Evolutionary conservation across 2,797 vertebrate genomes (phyloP), one percentile per base, ranked within the genome.

Genomic region (Phylloscopus collybita): DNA sequence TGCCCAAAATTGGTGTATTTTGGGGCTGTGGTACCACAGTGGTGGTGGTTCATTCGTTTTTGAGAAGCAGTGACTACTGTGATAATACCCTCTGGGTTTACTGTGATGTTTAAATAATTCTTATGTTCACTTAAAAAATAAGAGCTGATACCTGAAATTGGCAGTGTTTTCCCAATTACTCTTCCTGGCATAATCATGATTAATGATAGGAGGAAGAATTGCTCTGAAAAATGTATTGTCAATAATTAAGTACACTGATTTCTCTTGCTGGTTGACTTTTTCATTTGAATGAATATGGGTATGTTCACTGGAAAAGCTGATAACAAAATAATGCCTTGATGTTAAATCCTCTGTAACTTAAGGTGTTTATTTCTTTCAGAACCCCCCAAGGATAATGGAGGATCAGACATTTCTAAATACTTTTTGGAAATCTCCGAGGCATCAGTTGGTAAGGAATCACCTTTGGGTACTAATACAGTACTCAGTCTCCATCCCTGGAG

Each of bases 301-400:
- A 0, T 22, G 6, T 51, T 66, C 14, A 53, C 38, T 88, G 61
- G 9, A 78, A 65, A 50, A 76, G 40, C 30, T 71, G 57, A 0
- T 56, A 13, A 21, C 11, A 25, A n/a, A 29, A 14, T 6, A 19
- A 3, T 29, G 8, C 26, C 2, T 65, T 29, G 45, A 1, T 44
- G 47, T 16, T 5, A 21, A 56, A 21, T 76, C 18, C n/a, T 19
- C 16, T 71, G 0, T 27, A 44, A 44, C 26, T 88, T 22, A 50
- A 92, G 59, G 10, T 56, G 19, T 62, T 62, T 36, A 5, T 90
- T 93, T 67, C 53, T 97, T 97, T 62, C 91, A 98, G 98, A 98
- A 26, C 97, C 97, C 40, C 98, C 98, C 27, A 98, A 97, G 96
- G 98, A 98, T 81, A 98, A 97, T 2, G 98, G 98, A 82, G 98